Percentiles rank a stretch among this genome's conserved stretches.
These are phyloP conservation scores for Endomychus coccineus DNA, from an alignment of 2,888 invertebrate genomes.

Conservation along the genomic window DNA sequence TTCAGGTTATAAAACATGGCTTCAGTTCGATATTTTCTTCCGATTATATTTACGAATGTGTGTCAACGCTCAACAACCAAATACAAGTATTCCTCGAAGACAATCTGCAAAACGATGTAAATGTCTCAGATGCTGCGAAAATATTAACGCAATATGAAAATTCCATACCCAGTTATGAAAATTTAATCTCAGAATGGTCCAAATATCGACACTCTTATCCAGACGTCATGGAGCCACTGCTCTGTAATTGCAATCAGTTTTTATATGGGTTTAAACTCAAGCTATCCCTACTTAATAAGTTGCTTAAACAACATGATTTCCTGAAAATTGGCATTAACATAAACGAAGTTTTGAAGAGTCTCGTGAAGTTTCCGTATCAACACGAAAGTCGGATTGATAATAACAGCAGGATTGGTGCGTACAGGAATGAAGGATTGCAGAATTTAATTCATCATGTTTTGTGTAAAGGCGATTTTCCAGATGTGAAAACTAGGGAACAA, in stretches of 20 bases:
- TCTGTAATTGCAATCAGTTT: constrained; percentile 61
- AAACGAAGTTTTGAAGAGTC: constrained; percentile 40
- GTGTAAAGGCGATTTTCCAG: constrained; percentile 20
- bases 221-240: constrained; percentile 68
- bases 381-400: constrained; percentile 35
- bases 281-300: constrained; percentile 48
- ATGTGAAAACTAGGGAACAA: constrained; percentile 37
- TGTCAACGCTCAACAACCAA: constrained; percentile 16
- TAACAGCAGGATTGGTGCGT: constrained; percentile 45
- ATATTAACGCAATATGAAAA: constrained; percentile 21
- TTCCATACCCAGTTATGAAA: constrained; percentile 27
- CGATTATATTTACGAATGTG: constrained; percentile 20
- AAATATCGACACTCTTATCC: constrained; percentile 62
- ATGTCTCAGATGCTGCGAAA: constrained; percentile 1
- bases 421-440: constrained; percentile 32
- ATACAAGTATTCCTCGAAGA: constrained; percentile 16
- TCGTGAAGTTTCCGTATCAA: constrained; percentile 49
- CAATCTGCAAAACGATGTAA: constrained; percentile 1
- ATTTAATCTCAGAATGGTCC: constrained; percentile 46
- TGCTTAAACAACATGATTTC: constrained; percentile 36
- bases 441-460: constrained; percentile 28
- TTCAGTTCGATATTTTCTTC: constrained; percentile 27
- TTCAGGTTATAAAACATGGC: constrained; percentile 30
- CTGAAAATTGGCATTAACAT: constrained; percentile 24
- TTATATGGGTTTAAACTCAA: constrained; percentile 55